Evolutionary conservation across 2,888 invertebrate species (phyloP).

Genomic region (Troides helena): DNA sequence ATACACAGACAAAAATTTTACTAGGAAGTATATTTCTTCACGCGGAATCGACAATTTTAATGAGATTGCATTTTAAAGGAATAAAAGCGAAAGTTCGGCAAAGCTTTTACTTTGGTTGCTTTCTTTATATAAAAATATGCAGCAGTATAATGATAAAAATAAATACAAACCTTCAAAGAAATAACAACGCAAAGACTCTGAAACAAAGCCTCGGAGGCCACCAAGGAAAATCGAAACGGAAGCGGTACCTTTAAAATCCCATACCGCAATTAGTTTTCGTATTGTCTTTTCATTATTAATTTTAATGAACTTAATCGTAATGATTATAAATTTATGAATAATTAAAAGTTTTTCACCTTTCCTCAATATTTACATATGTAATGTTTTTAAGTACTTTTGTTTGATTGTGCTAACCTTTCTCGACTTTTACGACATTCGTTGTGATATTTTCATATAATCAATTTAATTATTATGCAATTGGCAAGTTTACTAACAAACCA

Average conservation of each 20-base stretch:
- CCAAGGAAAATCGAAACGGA: not conserved
- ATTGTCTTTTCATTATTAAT: too few relatives aligned
- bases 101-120: not conserved
- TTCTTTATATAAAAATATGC: not conserved
- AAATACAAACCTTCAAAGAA: not conserved
- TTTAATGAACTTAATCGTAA: too few relatives aligned
- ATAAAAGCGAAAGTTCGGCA: not conserved
- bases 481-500: too few relatives aligned
- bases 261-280: too few relatives aligned
- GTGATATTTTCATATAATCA: too few relatives aligned
- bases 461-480: too few relatives aligned
- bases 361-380: too few relatives aligned
- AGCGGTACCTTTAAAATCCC: not conserved
- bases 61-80: not conserved
- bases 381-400: too few relatives aligned
- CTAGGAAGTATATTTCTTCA: not conserved
- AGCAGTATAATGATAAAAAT: not conserved
- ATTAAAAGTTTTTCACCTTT: too few relatives aligned
- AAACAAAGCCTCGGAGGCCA: not conserved
- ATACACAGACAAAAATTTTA: not conserved
- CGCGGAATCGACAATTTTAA: not conserved
- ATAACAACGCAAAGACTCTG: not conserved
- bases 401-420: too few relatives aligned
- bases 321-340: too few relatives aligned
- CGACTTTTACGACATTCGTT: too few relatives aligned